Evolutionary conservation across 1,140 invertebrate genomes (phyloP), one percentile per base, ranked within the genome.

Genomic region (Bursaphelenchus mucronatus): DNA sequence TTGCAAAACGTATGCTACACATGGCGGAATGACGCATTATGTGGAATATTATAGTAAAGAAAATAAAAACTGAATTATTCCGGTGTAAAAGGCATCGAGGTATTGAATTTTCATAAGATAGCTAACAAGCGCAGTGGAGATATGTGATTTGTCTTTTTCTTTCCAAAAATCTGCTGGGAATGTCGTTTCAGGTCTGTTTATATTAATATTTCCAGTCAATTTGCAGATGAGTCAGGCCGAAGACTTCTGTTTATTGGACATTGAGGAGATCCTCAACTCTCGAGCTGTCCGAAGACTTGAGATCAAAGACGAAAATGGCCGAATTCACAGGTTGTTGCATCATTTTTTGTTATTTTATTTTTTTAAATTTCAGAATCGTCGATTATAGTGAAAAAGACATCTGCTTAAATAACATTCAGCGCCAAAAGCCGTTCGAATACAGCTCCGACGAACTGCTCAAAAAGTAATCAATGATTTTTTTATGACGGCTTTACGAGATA

Each of bases 311-410:
- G 44, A 51, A n/a, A 69, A 70, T 51, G 54, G 51, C 19, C 39
- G 13, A 70, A 43, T 69, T 68, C 71, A 57, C 66, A 66, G 41
- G 52, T 63, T 52, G 70, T 19, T 70, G n/a, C 17, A 63, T 11
- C n/a, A 17, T 40, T 57, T 21, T 50, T 15, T 39, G 19, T 50
- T 75, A 52, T 3, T 40, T 13, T 75, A 13, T 69, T 74, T 8
- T 41, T 58, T 19, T 8, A n/a, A 19, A n/a, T 54, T 75, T 56
- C 45, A 78, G 73, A 51, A 44, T 75, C 17, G 51, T 52, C 44
- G 74, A 76, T 19, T 75, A 76, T 50, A 75, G 66, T 1, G 58
- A 75, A 59, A 76, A 78, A 30, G 74, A 76, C 52, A 66, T 78
- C 11, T 61, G 72, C 30, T 15, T 76, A 4, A 19, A 52, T 19